Evolutionary conservation across 1,140 invertebrate genomes (phyloP), one percentile per base, ranked within the genome.

Genomic region (Rhagoletis zephyria): DNA sequence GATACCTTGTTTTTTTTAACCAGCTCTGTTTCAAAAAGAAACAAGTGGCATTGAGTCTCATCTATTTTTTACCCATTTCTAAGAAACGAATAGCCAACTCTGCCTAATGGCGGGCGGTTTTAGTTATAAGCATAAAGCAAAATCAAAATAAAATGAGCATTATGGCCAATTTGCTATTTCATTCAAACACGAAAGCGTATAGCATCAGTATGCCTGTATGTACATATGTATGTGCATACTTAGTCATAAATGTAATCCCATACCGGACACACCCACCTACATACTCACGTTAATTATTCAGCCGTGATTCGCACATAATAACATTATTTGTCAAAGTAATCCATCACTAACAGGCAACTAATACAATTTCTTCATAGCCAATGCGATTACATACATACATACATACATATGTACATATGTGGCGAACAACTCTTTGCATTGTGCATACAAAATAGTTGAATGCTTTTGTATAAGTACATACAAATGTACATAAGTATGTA

Each of bases 311-410:
- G 45, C 30, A 30, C 30, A 30, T 48, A 48, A 45, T 42, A 48
- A 48, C 45, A 74, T 74, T 74, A 42, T 9, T 45, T 48, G 67
- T 74, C 40, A 74, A 48, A 48, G 40, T 48, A 48, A 74, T 74
- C 67, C 67, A 74, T 74, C 42, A 74, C 67, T 74, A 48, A 74
- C 40, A 74, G 42, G 9, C 67, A 74, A n/a, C 45, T 74, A 74
- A 74, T 74, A 45, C 67, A 74, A 74, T 67, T 48, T 74, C 67
- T 74, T 45, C 40, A 45, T 40, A 74, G 67, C 42, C 5, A 16
- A 16, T 14, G 14, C 42, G 40, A n/a, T 74, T 30, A 30, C 30
- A 30, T 30, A 30, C 30, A 30, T 30, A 30, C 30, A 30, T 30
- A 30, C 30, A 30, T 30, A 30, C 30, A 30, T 74, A 74, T 74